These are phyloP conservation scores for Protomyctophum bolini DNA, from an alignment of 2,113 vertebrate species.

Conservation along the genomic window DNA sequence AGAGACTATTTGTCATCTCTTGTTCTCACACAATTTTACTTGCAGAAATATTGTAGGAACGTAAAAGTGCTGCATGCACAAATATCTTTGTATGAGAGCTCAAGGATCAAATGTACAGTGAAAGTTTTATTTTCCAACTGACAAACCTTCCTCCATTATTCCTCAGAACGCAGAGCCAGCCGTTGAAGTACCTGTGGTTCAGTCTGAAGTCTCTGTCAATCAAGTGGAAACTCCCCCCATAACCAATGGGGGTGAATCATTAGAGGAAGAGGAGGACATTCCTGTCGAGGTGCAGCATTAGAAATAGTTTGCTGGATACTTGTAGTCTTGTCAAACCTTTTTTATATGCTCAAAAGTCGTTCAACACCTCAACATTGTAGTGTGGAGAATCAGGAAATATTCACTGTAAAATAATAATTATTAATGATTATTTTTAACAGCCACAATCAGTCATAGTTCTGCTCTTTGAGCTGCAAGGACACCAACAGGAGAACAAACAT, in stretches of 20 bases:
- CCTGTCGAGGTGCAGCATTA: conserved; percentile 30
- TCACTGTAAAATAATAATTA: no score
- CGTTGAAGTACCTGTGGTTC: not conserved
- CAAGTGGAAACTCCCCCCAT: conserved; percentile 3
- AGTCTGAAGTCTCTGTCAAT: conserved; percentile 11
- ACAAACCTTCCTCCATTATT: not conserved
- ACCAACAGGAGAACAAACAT: not conserved
- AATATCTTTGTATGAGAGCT: no score
- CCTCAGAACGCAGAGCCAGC: conserved; percentile 31
- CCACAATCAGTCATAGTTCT: no score
- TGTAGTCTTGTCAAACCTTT: not conserved
- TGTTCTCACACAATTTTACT: no score
- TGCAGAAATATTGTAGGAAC: no score
- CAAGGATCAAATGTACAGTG: not conserved
- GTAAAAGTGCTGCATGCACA: no score
- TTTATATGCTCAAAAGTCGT: not conserved
- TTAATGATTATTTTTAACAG: no score
- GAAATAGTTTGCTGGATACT: not conserved
- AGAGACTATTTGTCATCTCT: no score
- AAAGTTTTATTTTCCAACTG: not conserved
- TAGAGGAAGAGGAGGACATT: conserved; percentile 15
- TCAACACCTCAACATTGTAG: no score
- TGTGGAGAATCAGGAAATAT: no score
- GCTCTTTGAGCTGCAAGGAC: no score
- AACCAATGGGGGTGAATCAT: not conserved